Evolutionary conservation across 2,113 vertebrate species (phyloP), one percentile per base, ranked within the genome.

Genomic region (Glaucomys volans): DNA sequence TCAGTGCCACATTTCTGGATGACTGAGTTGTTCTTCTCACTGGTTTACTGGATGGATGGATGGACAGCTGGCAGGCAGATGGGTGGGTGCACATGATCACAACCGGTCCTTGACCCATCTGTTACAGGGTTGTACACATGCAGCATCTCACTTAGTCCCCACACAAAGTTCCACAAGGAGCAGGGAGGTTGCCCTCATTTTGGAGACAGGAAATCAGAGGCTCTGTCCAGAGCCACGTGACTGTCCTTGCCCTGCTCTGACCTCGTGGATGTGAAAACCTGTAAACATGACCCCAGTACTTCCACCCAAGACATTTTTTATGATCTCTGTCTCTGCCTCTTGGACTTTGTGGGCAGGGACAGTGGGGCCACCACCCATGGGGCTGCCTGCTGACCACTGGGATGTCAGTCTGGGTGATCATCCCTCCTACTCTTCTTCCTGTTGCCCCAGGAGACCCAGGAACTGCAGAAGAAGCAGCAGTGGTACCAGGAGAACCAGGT

Each of bases 401-500:
- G 17, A 32, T 42, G 52, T 74, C 40, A 40, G 79, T 20, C 57
- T 47, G 75, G 82, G 64, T 52, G 40, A 66, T 57, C 26, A 18
- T 11, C 30, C 52, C 42, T n/a, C 28, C 42, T 71, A 81, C 35
- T 83, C 0, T 14, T 75, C 76, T 92, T 66, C 42, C 66, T 0
- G 0, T 14, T 66, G 64, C 71, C 14, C 1, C 95, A 99, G 99
- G 99, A 97, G 12, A 98, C 98, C 1, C 96, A 98, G 92, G 98
- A 99, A 95, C 98, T 99, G 52, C 98, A 99, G 98, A 98, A 94
- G 97, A 98, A 98, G 72, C 98, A 99, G 79, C 98, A 96, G 35
- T 98, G 98, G 98, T 99, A 99, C 97, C 98, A 99, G 87, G 96
- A 98, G 97, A 99, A 99, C 75, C 96, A 98, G 98, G 92, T 94